phyloP scores from a whole-genome alignment of 2,888 invertebrate genomes.

The Acanthosoma haemorrhoidale region DNA sequence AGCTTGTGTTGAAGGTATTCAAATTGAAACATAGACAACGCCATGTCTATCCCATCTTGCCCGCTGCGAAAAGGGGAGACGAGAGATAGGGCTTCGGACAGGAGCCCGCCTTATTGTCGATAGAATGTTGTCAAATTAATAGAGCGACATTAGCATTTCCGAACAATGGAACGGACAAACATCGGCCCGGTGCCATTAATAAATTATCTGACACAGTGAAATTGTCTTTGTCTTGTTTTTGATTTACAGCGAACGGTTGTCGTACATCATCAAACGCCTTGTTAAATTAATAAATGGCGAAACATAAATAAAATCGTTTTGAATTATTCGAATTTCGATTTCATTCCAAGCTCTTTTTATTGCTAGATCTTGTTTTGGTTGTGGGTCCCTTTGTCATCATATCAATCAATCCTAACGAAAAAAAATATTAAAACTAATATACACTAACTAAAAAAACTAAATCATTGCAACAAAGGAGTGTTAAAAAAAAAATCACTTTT shows the following conservation, averaged over 20 bases:
- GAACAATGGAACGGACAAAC: not conserved
- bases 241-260: not conserved
- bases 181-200: not conserved
- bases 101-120: not conserved
- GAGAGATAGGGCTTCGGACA: too few species aligned
- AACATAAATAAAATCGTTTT: not conserved
- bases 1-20: too few species aligned
- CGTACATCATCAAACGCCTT: not conserved
- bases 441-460: too few species aligned
- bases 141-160: not conserved
- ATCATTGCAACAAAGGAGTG: too few species aligned
- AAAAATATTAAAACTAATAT: too few species aligned
- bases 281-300: not conserved
- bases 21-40: too few species aligned
- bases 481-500: too few species aligned
- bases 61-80: too few species aligned
- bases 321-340: not conserved
- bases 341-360: too few species aligned
- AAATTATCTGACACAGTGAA: not conserved
- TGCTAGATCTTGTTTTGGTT: too few species aligned
- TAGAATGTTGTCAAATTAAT: conserved; percentile 3
- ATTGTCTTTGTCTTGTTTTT: not conserved
- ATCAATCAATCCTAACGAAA: too few species aligned
- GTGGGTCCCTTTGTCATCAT: not conserved
- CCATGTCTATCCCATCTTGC: too few species aligned